These are phyloP conservation scores for Xestia c-nigrum DNA, from an alignment of 2,888 invertebrate species.

Conservation along the genomic window DNA sequence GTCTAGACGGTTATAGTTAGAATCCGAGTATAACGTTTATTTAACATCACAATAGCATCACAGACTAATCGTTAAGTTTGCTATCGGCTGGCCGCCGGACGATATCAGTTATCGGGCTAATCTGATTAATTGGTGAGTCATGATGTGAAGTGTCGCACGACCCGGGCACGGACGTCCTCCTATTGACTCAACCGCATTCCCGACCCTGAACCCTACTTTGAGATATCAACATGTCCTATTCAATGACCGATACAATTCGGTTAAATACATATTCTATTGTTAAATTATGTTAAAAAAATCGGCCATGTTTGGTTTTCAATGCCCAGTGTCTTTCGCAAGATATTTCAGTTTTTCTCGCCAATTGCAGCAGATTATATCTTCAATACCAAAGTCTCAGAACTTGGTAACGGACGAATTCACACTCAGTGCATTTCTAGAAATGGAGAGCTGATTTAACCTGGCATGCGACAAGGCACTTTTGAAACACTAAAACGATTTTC, in stretches of 20 bases:
- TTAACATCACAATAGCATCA: slow-evolving; percentile 56
- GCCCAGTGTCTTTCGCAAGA: not conserved
- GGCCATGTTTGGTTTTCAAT: not conserved
- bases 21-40: slow-evolving; percentile 54
- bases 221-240: slow-evolving; percentile 65
- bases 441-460: slow-evolving; percentile 11
- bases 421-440: slow-evolving; percentile 22
- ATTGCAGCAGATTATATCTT: not conserved
- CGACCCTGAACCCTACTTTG: slow-evolving; percentile 75
- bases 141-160: slow-evolving; percentile 70
- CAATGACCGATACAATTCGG: slow-evolving; percentile 52
- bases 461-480: slow-evolving; percentile 9
- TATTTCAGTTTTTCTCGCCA: not conserved
- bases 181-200: slow-evolving; percentile 71
- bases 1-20: slow-evolving; percentile 58
- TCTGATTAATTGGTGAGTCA: slow-evolving; percentile 87
- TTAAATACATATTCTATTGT: slow-evolving; percentile 18
- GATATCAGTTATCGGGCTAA: slow-evolving; percentile 83
- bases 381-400: not conserved
- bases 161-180: slow-evolving; percentile 67
- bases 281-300: slow-evolving; percentile 9
- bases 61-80: slow-evolving; percentile 65
- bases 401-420: slow-evolving; percentile 1
- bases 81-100: slow-evolving; percentile 71
- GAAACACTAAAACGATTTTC: slow-evolving; percentile 19